phyloP scores from a whole-genome alignment of 2,113 vertebrate species.

The Antechinus flavipes region DNA sequence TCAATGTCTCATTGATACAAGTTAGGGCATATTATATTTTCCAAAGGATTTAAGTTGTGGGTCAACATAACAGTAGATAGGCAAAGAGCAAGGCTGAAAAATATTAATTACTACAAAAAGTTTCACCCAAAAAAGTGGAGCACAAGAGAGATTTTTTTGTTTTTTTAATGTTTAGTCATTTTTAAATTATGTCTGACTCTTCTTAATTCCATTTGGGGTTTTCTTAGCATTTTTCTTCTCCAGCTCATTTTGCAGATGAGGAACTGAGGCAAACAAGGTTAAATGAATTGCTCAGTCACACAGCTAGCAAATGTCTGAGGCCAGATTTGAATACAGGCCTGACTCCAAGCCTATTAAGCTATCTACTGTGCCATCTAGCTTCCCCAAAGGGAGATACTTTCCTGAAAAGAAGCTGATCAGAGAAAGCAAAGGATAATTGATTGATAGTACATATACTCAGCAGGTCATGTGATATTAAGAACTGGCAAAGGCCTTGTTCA shows the following conservation, averaged over 20 bases:
- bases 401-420: background rate
- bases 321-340: background rate
- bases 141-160: background rate
- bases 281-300: too few species aligned
- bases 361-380: too few species aligned
- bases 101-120: background rate
- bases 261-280: too few species aligned
- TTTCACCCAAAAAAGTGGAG: background rate
- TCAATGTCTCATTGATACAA: background rate
- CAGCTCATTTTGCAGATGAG: too few species aligned
- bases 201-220: too few species aligned
- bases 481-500: background rate
- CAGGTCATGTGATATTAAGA: background rate
- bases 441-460: background rate
- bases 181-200: too few species aligned
- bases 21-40: background rate
- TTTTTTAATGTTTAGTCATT: too few species aligned
- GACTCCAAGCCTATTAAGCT: background rate
- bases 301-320: too few species aligned
- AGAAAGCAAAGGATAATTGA: background rate
- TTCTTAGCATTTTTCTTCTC: too few species aligned
- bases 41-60: background rate
- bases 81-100: background rate
- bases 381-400: background rate
- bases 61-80: background rate